Conservation (phyloP, 2,113 vertebrate species). For the Candoia aspera region DNA sequence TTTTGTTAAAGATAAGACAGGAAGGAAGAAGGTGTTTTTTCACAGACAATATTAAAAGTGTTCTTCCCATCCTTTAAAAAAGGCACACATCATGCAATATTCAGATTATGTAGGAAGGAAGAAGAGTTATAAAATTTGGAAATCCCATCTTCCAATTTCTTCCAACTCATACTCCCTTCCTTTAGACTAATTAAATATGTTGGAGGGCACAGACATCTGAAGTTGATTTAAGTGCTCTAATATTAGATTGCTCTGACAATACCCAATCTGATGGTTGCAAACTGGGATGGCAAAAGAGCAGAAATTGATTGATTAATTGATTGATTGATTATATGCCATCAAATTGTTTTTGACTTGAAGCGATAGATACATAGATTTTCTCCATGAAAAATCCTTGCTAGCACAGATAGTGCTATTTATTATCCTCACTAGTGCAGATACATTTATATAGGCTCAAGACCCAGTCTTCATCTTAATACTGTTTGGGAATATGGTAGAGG, state of each 20-base stretch:
- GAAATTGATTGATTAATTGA: not conserved
- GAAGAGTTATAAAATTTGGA: not conserved
- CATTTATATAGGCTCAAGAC: not conserved
- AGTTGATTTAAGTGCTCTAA: not conserved
- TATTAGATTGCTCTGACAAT: not conserved
- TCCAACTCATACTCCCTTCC: not conserved
- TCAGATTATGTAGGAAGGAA: not conserved
- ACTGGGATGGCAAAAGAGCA: not conserved
- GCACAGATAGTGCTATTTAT: not conserved
- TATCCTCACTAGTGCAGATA: not conserved
- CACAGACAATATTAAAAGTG: not conserved
- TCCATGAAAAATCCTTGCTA: not conserved
- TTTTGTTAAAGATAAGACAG: slow-evolving; percentile 25
- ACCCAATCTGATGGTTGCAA: not conserved
- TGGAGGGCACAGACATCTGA: not conserved
- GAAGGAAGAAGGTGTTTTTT: slow-evolving; percentile 9
- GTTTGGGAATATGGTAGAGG: not conserved
- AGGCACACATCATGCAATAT: not conserved
- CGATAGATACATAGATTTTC: not conserved
- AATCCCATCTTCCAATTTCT: not conserved
- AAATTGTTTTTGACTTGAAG: not conserved
- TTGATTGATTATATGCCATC: not conserved
- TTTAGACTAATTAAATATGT: not conserved
- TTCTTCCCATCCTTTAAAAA: not conserved
- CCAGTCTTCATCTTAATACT: not conserved